A percentile compares a stretch with the other conserved stretches of the same genome.
Evolutionary conservation across 2,113 vertebrate species (phyloP).

Genomic region (Hemibates koningsi): DNA sequence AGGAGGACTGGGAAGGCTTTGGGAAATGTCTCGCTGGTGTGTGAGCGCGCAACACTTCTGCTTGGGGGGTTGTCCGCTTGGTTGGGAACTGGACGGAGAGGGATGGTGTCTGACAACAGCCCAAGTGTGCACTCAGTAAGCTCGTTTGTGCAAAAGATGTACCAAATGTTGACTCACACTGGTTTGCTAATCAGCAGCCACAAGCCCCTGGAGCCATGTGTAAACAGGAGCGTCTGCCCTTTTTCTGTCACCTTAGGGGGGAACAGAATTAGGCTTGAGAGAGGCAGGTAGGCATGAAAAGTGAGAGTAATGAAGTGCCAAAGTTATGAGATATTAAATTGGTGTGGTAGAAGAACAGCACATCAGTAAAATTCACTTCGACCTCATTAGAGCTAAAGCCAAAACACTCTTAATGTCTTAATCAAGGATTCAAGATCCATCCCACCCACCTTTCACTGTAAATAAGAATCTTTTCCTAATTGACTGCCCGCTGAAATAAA

Average conservation of each 20-base stretch:
- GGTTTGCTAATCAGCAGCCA: slow-evolving; percentile 71
- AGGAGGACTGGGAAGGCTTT: slow-evolving; percentile 60
- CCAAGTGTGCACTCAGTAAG: slow-evolving; percentile 54
- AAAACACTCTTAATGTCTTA: slow-evolving; percentile 4
- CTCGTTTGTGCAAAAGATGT: slow-evolving; percentile 65
- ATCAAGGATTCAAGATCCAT: slow-evolving; percentile 18
- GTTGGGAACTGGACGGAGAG: slow-evolving; percentile 46
- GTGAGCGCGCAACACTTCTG: slow-evolving; percentile 52
- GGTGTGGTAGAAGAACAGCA: neutral
- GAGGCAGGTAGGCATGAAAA: slow-evolving; percentile 1
- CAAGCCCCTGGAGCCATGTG: slow-evolving; percentile 69
- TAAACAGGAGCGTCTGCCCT: slow-evolving; percentile 65
- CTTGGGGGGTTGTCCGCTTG: slow-evolving; percentile 42
- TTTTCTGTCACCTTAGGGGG: slow-evolving; percentile 37
- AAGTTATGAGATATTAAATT: slow-evolving; percentile 8
- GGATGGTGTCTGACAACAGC: slow-evolving; percentile 52
- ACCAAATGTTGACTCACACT: slow-evolving; percentile 72
- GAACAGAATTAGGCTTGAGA: neutral
- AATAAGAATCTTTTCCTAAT: slow-evolving; percentile 8
- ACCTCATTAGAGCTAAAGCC: neutral
- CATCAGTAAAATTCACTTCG: neutral
- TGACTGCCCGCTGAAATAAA: neutral
- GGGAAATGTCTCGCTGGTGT: slow-evolving; percentile 65
- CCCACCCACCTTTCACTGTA: slow-evolving; percentile 22
- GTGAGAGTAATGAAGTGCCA: slow-evolving; percentile 1